Evolutionary conservation across 2,888 invertebrate genomes (phyloP).

Genomic region (Pogonocherus hispidulus): DNA sequence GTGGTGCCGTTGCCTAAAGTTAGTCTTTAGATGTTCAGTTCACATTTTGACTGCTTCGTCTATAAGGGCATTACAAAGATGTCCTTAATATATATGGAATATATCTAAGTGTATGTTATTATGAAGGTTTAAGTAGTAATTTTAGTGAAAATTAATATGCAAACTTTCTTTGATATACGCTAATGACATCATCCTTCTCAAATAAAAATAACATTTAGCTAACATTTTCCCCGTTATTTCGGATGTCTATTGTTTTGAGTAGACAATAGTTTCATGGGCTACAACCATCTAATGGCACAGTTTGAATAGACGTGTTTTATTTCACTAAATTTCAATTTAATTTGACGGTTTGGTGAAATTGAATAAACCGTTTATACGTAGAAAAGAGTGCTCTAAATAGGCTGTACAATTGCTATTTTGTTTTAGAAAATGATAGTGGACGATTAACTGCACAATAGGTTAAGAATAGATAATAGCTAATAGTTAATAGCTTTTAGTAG

Average conservation of each 20-base stretch:
- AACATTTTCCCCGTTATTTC: conserved; percentile 30
- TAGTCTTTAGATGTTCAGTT: too few relatives aligned
- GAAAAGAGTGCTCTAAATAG: conserved; percentile 8
- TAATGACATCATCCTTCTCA: too few relatives aligned
- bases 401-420: not conserved
- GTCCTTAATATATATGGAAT: too few relatives aligned
- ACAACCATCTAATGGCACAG: conserved; percentile 16
- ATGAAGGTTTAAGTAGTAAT: too few relatives aligned
- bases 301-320: conserved; percentile 9
- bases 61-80: too few relatives aligned
- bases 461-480: not conserved
- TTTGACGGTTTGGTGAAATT: conserved; percentile 24
- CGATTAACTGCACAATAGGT: not conserved
- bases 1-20: too few relatives aligned
- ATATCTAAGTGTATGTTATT: too few relatives aligned
- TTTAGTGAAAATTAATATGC: too few relatives aligned
- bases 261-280: conserved; percentile 28
- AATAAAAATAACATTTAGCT: conserved; percentile 14
- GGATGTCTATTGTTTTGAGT: conserved; percentile 28
- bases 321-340: conserved; percentile 16
- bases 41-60: too few relatives aligned
- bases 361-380: conserved; percentile 12
- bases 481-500: too few relatives aligned
- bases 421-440: conserved; percentile 2
- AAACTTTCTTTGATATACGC: too few relatives aligned